phyloP scores from a whole-genome alignment of 2,113 vertebrate genomes.

The Micronycteris hirsuta region DNA sequence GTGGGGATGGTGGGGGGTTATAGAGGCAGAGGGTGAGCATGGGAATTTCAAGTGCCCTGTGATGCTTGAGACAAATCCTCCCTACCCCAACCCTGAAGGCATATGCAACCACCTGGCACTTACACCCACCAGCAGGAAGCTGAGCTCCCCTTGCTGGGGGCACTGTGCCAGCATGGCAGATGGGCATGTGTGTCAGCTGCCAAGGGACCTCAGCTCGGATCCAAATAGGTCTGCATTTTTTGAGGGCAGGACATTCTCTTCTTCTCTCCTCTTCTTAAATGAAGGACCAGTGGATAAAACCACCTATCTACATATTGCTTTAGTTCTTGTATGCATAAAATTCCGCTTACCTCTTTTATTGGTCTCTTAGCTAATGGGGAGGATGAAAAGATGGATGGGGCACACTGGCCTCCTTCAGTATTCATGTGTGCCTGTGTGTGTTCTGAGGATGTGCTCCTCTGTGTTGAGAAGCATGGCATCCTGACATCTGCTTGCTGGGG shows the following conservation, averaged over 20 bases:
- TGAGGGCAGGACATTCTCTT: constrained; percentile 57
- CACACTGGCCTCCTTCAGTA: neutral
- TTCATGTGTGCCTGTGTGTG: rapidly evolving
- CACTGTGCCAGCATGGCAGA: constrained; percentile 50
- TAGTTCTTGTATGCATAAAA: neutral
- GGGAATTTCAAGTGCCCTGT: neutral
- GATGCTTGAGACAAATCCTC: neutral
- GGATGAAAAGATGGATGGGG: neutral
- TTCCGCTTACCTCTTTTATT: rapidly evolving
- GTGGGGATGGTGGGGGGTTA: neutral
- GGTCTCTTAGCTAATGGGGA: neutral
- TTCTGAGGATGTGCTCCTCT: neutral
- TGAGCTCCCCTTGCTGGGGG: constrained; percentile 4
- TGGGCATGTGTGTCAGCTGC: constrained; percentile 50
- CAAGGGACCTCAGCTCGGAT: neutral
- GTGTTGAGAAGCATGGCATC: neutral
- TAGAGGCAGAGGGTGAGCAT: neutral
- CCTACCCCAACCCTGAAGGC: neutral
- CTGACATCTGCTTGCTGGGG: neutral
- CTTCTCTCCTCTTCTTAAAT: neutral
- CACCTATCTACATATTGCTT: neutral
- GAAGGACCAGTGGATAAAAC: neutral
- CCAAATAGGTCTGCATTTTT: constrained; percentile 42
- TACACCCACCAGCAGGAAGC: constrained; percentile 39
- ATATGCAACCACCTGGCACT: constrained; percentile 42